These are phyloP conservation scores for Resseliella maxima DNA, from an alignment of 2,888 invertebrate species.

Conservation along the genomic window DNA sequence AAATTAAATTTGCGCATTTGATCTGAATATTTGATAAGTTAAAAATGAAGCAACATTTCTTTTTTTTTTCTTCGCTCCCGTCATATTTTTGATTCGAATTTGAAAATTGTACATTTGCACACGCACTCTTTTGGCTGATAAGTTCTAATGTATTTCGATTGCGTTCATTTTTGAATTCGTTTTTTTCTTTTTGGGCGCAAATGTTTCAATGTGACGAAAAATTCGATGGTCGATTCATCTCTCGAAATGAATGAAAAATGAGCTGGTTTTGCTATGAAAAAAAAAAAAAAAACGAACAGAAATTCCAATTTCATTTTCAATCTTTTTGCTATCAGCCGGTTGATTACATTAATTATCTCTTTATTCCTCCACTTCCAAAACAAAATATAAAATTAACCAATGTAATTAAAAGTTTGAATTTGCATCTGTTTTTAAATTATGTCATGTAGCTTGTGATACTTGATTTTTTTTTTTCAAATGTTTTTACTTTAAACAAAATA, in stretches of 20 bases:
- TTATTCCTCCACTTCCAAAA: constrained; percentile 1
- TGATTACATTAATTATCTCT: constrained; percentile 32
- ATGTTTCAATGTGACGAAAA: background rate
- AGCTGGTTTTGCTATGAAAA: background rate
- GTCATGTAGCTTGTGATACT: background rate
- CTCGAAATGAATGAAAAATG: background rate
- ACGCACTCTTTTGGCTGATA: constrained; percentile 13
- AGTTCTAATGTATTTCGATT: background rate
- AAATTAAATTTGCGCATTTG: constrained; percentile 55
- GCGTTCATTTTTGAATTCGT: background rate
- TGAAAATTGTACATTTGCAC: background rate
- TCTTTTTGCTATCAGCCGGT: background rate
- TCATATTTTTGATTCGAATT: constrained; percentile 27
- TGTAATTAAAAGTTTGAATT: constrained; percentile 49
- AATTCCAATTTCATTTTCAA: background rate
- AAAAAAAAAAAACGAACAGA: background rate
- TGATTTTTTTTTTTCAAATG: background rate
- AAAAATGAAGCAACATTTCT: constrained; percentile 27
- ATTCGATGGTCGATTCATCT: constrained; percentile 15
- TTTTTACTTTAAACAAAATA: background rate
- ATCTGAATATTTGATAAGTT: constrained; percentile 54
- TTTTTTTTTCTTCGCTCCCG: background rate
- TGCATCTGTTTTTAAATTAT: constrained; percentile 1
- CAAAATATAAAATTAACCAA: background rate
- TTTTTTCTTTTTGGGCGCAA: background rate